These are phyloP conservation scores for Troides helena DNA, from an alignment of 2,888 invertebrate genomes.

Conservation along the genomic window DNA sequence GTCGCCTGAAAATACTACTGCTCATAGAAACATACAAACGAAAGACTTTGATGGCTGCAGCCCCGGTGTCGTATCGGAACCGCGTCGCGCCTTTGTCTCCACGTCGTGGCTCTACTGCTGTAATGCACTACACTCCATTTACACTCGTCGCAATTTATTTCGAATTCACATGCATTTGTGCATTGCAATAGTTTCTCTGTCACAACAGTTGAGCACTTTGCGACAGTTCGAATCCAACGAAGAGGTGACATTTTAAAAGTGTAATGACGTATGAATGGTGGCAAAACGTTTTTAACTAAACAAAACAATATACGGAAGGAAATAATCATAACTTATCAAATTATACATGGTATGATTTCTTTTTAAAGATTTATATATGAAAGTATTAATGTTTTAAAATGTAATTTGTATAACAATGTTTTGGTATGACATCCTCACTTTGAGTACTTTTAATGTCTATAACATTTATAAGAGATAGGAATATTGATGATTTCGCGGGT, in stretches of 20 bases:
- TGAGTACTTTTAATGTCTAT: no score
- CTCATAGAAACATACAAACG: constrained; percentile 3
- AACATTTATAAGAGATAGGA: no score
- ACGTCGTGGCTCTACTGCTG: constrained; percentile 30
- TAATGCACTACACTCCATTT: constrained; percentile 56
- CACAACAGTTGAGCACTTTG: constrained; percentile 48
- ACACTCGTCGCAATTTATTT: constrained; percentile 62
- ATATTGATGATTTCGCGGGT: no score
- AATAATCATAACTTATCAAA: no score
- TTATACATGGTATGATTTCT: no score
- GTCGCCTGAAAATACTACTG: no score
- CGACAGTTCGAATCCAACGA: constrained; percentile 40
- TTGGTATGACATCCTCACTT: no score
- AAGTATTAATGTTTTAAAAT: no score
- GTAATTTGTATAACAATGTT: no score
- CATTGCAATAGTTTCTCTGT: constrained; percentile 44
- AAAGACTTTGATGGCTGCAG: constrained; percentile 20
- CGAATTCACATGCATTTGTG: constrained; percentile 56
- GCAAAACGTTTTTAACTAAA: constrained; percentile 1
- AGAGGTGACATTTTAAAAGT: constrained; percentile 2
- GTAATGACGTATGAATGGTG: background rate
- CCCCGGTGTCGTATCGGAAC: constrained; percentile 61
- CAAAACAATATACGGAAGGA: no score
- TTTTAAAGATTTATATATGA: no score
- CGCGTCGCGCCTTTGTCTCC: constrained; percentile 52